Conservation (phyloP, 2,888 invertebrate genomes). For the Cephus pygmeus region DNA sequence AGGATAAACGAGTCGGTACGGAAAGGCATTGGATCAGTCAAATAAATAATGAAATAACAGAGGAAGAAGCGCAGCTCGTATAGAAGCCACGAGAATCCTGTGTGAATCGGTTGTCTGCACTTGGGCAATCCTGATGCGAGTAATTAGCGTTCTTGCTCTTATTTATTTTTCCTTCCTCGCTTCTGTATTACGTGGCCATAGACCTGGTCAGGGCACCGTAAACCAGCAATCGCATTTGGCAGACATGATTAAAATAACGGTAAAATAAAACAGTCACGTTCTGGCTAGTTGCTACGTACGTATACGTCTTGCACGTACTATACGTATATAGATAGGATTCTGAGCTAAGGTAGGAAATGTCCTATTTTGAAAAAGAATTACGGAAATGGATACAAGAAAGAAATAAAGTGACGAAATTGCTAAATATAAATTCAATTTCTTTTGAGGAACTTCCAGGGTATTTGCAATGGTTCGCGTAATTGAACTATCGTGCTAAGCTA, state of each 20-base stretch:
- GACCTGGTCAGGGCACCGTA: not conserved
- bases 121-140: not conserved
- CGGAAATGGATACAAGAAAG: not conserved
- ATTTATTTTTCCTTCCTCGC: not conserved
- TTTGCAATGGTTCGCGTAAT: not conserved
- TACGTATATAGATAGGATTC: not conserved
- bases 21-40: not conserved
- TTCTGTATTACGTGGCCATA: not conserved
- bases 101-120: not conserved
- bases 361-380: not conserved
- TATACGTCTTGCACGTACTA: not conserved
- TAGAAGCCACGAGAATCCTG: not conserved
- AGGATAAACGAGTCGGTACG: not conserved
- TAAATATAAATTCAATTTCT: not conserved
- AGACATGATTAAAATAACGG: not conserved
- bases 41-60: not conserved
- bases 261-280: constrained; percentile 4
- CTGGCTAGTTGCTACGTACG: not conserved
- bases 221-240: not conserved
- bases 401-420: not conserved
- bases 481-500: not conserved
- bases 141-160: not conserved
- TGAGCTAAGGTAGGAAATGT: too few species aligned
- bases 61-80: not conserved
- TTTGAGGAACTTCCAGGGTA: not conserved